These are phyloP conservation scores for Cyclophora albipunctata DNA, from an alignment of 2,888 invertebrate genomes.

Conservation along the genomic window DNA sequence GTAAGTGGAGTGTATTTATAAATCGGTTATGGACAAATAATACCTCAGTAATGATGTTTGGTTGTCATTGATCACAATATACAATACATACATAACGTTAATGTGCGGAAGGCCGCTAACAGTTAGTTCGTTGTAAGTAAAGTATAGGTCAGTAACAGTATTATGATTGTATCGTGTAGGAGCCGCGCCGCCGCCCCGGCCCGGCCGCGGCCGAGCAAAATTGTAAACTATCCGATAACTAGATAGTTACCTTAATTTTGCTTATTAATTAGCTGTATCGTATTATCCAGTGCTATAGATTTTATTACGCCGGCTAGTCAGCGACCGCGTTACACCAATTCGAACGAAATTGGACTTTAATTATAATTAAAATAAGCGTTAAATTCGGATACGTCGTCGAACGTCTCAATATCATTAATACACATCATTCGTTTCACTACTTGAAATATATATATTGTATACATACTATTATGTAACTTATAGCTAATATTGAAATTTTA, in stretches of 20 bases:
- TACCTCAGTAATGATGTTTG: conserved; percentile 44
- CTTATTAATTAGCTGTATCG: conserved; percentile 10
- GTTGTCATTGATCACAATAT: conserved; percentile 42
- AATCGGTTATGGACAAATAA: conserved; percentile 40
- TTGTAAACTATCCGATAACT: conserved; percentile 1
- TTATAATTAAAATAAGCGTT: conserved; percentile 17
- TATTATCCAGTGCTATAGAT: conserved; percentile 22
- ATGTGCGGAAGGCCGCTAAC: conserved; percentile 11
- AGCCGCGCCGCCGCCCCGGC: not conserved
- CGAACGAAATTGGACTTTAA: conserved; percentile 15
- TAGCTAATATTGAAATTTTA: conserved; percentile 33
- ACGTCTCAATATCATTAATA: conserved; percentile 58
- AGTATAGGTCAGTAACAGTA: not conserved
- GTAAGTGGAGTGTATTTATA: conserved; percentile 35
- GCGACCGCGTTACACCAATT: conserved; percentile 22
- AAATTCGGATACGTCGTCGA: conserved; percentile 19
- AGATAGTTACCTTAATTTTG: conserved; percentile 5
- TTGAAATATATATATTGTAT: conserved; percentile 31
- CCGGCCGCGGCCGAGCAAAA: not conserved
- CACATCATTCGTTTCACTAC: conserved; percentile 63
- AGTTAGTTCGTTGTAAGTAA: conserved; percentile 3
- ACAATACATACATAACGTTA: not conserved
- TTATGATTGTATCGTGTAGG: not conserved
- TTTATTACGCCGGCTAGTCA: conserved; percentile 33
- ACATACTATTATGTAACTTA: conserved; percentile 19